Base-by-base conservation (phyloP, 1,140 invertebrate species). In the Saccostrea cuccullata region DNA sequence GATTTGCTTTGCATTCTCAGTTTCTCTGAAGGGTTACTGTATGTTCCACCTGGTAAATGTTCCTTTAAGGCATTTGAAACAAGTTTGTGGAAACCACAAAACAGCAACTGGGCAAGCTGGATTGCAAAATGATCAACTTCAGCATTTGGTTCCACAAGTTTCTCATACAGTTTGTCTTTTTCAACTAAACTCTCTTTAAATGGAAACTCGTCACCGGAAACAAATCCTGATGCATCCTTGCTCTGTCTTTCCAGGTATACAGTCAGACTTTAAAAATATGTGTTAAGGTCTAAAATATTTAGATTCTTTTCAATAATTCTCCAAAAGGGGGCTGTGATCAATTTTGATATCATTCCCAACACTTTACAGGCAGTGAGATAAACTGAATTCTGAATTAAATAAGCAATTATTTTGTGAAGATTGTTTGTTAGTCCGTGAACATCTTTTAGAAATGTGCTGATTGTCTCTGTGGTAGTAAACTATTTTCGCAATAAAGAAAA, bases 251-350 rank as follows among this genome's bases (percentile, higher is more conserved):
- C 88, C 20, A 87, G 58, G 55, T 47, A 89, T 70, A 17, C 9
- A 17, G 64, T 56, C 23, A 87, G 86, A 56, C 30, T 67, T 77
- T 60, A n/a, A 85, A 84, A 89, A 40, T 84, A 36, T 85, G 17
- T 56, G 58, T 87, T 87, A 17, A 89, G 40, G n/a, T 89, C 86
- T 26, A 89, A 60, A 36, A 89, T 84, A 73, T 87, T 82, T 6
- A 36, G 60, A 26, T 85, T 89, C 12, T 56, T 36, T 82, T 89
- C 86, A 13, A 89, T 58, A 13, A 87, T 30, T 40, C 55, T 67
- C 88, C 88, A 86, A 17, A 86, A 70, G 17, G 88, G 85, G 6
- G 55, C 36, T 12, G 73, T 84, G 11, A 89, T 70, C 26, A 84
- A 73, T 70, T 89, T 84, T 0, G 82, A 88, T 23, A 84, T 67